phyloP scores from a whole-genome alignment of 2,113 vertebrate genomes.

The Tenebrosternarchus preto region DNA sequence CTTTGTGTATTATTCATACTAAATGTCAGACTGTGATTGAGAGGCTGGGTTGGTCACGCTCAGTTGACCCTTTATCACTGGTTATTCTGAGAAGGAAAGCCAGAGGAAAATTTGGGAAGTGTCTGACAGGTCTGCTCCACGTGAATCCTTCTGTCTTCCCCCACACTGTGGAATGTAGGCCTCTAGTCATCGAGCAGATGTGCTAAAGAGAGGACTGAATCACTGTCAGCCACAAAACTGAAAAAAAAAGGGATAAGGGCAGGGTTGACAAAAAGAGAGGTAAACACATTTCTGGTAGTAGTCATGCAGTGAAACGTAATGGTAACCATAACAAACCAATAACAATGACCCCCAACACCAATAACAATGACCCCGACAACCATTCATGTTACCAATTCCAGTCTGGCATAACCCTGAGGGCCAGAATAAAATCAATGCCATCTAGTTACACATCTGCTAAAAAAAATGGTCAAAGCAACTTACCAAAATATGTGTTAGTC shows the following conservation, averaged over 20 bases:
- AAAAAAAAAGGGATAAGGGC: neutral
- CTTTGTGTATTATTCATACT: slow-evolving; percentile 10
- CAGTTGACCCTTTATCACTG: slow-evolving; percentile 43
- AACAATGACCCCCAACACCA: slow-evolving; percentile 43
- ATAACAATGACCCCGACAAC: slow-evolving; percentile 41
- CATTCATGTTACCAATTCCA: slow-evolving; percentile 32
- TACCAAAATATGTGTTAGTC: neutral
- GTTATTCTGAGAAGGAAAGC: slow-evolving; percentile 52
- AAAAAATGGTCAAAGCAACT: neutral
- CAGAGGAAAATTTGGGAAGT: neutral
- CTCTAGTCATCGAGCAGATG: slow-evolving; percentile 44
- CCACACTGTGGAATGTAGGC: slow-evolving; percentile 51
- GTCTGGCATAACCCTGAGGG: neutral
- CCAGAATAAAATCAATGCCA: slow-evolving; percentile 8
- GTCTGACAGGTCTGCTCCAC: slow-evolving; percentile 34
- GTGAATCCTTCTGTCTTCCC: slow-evolving; percentile 32
- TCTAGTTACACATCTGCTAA: slow-evolving; percentile 31
- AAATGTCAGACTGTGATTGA: neutral
- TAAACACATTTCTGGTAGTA: slow-evolving; percentile 45
- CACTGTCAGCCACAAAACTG: slow-evolving; percentile 38
- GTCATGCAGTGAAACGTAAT: slow-evolving; percentile 50
- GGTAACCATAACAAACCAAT: slow-evolving; percentile 57
- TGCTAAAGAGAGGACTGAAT: slow-evolving; percentile 54
- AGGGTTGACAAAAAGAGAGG: neutral
- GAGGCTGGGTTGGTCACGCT: slow-evolving; percentile 24